These are phyloP conservation scores for Formica exsecta DNA, from an alignment of 1,140 invertebrate species.

Conservation along the genomic window DNA sequence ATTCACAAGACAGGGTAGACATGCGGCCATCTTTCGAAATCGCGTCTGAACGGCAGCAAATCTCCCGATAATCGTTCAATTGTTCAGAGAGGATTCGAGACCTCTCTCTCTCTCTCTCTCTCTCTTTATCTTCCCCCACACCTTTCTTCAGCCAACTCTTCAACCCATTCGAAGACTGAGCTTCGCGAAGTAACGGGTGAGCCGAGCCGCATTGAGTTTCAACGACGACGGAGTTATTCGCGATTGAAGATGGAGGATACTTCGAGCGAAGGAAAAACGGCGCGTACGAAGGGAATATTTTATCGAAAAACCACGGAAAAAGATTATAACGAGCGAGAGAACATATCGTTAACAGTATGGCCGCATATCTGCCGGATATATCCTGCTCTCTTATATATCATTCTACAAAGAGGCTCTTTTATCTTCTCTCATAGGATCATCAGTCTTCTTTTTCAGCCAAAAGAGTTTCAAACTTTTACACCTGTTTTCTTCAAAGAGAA, in stretches of 20 bases:
- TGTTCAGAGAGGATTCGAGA: slow-evolving; percentile 60
- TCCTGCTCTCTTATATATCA: neutral
- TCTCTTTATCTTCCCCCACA: neutral
- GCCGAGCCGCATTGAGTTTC: slow-evolving; percentile 49
- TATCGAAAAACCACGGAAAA: neutral
- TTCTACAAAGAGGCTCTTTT: neutral
- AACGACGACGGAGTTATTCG: slow-evolving; percentile 13
- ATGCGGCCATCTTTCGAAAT: slow-evolving; percentile 55
- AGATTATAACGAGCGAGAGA: neutral
- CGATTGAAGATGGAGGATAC: slow-evolving; percentile 29
- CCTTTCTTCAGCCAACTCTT: slow-evolving; percentile 8
- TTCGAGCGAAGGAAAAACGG: slow-evolving; percentile 15
- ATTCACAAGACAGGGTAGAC: slow-evolving; percentile 46
- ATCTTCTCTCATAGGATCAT: neutral
- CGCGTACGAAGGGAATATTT: slow-evolving; percentile 24
- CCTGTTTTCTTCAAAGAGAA: neutral
- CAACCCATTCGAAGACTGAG: slow-evolving; percentile 35
- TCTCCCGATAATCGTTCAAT: slow-evolving; percentile 67
- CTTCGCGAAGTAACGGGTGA: slow-evolving; percentile 40
- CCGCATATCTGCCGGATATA: neutral
- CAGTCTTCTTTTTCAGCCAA: neutral
- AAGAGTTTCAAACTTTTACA: neutral
- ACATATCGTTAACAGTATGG: slow-evolving; percentile 30
- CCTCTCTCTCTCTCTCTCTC: neutral
- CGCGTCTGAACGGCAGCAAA: slow-evolving; percentile 50